Evolutionary conservation across 2,797 vertebrate species (phyloP).

Genomic region (Trachops cirrhosus): DNA sequence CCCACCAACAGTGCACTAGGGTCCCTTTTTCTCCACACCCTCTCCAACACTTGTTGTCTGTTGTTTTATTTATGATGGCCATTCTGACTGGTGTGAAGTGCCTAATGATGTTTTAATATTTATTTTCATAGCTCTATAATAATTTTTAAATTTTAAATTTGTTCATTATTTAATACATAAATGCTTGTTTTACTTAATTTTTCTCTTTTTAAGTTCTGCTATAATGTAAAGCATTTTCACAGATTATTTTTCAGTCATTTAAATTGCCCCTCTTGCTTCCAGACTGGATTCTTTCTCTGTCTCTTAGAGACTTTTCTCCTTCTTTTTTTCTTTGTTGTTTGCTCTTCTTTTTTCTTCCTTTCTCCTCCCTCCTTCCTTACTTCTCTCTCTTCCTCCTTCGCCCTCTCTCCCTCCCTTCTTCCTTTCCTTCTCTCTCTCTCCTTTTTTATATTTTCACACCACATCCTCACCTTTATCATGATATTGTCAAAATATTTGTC

Average conservation of each 20-base stretch:
- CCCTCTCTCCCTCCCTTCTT: rapidly evolving
- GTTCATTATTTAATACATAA: neutral
- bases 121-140: neutral
- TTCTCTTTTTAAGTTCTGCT: neutral
- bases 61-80: too few species aligned
- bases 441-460: neutral
- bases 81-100: too few species aligned
- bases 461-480: neutral
- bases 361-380: too few species aligned
- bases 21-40: too few species aligned
- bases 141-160: neutral
- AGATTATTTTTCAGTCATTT: neutral
- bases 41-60: too few species aligned
- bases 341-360: too few species aligned
- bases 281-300: neutral
- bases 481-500: neutral
- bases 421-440: rapidly evolving
- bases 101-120: neutral
- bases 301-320: neutral
- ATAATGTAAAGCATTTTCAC: neutral
- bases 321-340: neutral
- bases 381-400: rapidly evolving
- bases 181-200: neutral
- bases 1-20: too few species aligned
- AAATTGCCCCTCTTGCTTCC: neutral